phyloP scores from a whole-genome alignment of 2,888 invertebrate species.

The Drosophila monieri region DNA sequence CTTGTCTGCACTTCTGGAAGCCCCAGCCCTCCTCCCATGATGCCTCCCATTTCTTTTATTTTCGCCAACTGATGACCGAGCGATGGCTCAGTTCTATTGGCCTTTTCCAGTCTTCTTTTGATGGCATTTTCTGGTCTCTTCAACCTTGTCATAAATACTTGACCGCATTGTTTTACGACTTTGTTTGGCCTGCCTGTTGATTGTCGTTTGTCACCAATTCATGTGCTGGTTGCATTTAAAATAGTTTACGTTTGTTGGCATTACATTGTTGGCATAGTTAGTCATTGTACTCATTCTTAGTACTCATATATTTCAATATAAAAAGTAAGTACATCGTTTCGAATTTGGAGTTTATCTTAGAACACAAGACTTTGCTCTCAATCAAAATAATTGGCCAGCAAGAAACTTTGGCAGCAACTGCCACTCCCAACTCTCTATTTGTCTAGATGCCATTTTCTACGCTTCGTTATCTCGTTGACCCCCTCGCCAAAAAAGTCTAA shows the following conservation, averaged over 20 bases:
- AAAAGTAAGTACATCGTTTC: background rate
- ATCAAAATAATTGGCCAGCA: conserved; percentile 27
- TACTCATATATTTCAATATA: background rate
- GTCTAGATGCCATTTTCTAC: conserved; percentile 40
- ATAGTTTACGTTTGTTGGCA: background rate
- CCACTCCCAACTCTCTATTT: conserved; percentile 34
- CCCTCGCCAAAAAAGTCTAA: background rate
- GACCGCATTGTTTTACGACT: conserved; percentile 70
- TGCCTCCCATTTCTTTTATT: conserved; percentile 12
- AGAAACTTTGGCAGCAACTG: conserved; percentile 26
- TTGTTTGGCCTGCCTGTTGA: conserved; percentile 40
- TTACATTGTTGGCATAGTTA: background rate
- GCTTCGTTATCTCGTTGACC: conserved; percentile 63
- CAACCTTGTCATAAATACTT: conserved; percentile 78
- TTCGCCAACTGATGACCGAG: conserved; percentile 1
- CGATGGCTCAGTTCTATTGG: conserved; percentile 14
- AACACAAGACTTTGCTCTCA: background rate
- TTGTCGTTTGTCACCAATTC: conserved; percentile 49
- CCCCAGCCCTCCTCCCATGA: conserved; percentile 3
- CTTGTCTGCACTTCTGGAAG: conserved; percentile 50
- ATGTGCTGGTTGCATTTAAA: conserved; percentile 56
- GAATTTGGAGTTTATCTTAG: background rate
- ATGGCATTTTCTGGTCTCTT: conserved; percentile 2
- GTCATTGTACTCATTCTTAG: background rate
- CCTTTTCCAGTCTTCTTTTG: conserved; percentile 18